Conservation (phyloP, 2,888 invertebrate species). For the Pollenia griseotomentosa region DNA sequence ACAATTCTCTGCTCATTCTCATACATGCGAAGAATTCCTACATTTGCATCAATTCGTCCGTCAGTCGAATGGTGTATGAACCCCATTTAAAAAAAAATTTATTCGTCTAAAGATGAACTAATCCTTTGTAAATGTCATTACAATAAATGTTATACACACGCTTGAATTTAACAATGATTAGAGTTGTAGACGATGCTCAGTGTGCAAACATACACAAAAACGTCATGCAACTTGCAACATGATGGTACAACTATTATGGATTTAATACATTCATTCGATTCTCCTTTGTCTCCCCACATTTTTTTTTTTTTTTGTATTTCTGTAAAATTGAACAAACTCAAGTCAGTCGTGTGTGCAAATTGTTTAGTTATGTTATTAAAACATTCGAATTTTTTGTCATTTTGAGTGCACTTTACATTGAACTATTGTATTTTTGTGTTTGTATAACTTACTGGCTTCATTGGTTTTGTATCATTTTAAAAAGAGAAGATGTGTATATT, state of each 20-base stretch:
- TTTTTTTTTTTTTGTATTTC: conserved; percentile 14
- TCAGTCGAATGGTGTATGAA: background rate
- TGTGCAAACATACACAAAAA: conserved; percentile 17
- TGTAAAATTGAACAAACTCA: conserved; percentile 14
- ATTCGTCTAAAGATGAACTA: conserved; percentile 52
- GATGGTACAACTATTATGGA: conserved; percentile 22
- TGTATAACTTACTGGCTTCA: conserved; percentile 18
- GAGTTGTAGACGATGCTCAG: conserved; percentile 29
- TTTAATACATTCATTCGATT: conserved; percentile 34
- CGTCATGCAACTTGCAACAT: conserved; percentile 57
- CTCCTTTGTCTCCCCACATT: no score
- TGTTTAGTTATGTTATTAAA: conserved; percentile 70
- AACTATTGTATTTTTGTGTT: background rate
- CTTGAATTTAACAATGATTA: conserved; percentile 50
- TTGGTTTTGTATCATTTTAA: conserved; percentile 2
- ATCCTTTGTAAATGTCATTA: conserved; percentile 71
- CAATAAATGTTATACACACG: conserved; percentile 66
- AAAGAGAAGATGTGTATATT: conserved; percentile 20
- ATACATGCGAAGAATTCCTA: background rate
- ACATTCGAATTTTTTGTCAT: conserved; percentile 42
- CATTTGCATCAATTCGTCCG: background rate
- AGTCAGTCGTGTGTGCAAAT: conserved; percentile 67
- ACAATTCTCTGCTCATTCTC: no score
- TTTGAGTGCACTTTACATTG: conserved; percentile 13
- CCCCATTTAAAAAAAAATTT: background rate